phyloP scores from a whole-genome alignment of 2,113 vertebrate species.

The Cervus canadensis region DNA sequence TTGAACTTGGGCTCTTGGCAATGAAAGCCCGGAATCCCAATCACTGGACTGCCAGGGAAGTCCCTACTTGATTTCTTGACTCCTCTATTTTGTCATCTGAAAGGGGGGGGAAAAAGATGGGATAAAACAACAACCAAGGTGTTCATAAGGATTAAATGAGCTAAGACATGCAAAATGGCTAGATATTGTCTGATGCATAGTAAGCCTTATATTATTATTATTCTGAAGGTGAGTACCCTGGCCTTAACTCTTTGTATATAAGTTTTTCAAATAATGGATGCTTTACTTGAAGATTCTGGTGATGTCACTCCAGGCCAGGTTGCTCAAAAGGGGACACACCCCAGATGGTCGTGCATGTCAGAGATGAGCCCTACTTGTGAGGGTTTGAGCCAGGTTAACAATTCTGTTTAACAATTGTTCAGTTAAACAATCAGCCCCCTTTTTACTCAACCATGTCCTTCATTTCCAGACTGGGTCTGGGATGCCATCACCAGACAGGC shows the following conservation, averaged over 20 bases:
- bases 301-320: not conserved
- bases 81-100: not conserved
- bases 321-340: not conserved
- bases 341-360: not conserved
- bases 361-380: not conserved
- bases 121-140: not conserved
- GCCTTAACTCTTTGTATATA: not conserved
- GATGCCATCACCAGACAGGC: not conserved
- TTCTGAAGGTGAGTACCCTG: not conserved
- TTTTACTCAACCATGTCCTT: not conserved
- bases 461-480: not conserved
- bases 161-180: not conserved
- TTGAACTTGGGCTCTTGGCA: not conserved
- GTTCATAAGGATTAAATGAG: not conserved
- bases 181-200: not conserved
- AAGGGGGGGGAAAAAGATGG: not conserved
- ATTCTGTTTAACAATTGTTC: not conserved
- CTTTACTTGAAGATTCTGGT: not conserved
- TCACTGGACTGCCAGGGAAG: not conserved
- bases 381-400: not conserved
- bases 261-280: not conserved
- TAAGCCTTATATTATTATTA: not conserved
- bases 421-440: not conserved
- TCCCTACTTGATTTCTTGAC: not conserved
- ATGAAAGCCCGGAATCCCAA: not conserved